Evolutionary conservation across 2,797 vertebrate genomes (phyloP), one percentile per base, ranked within the genome.

Genomic region (Sebastiscus albofasciatus): DNA sequence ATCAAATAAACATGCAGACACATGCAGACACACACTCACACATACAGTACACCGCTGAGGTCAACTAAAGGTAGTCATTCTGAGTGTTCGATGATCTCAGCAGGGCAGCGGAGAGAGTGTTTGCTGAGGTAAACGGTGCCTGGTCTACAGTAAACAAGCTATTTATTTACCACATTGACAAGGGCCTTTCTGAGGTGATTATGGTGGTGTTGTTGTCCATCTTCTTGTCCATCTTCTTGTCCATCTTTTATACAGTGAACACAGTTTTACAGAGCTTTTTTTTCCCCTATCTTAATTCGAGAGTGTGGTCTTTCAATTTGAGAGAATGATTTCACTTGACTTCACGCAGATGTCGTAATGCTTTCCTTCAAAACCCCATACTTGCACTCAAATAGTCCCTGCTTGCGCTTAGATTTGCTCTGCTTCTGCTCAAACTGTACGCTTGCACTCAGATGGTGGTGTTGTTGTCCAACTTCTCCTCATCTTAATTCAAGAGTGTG

Each of bases 81-180:
- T 6, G 27, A 76, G 16, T 2, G 29, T 56, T 83, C 58, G 67
- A 13, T 55, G 60, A 72, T 72, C 72, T 74, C 77, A 64, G 84
- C 55, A 39, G 70, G 60, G 60, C 49, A n/a, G 67, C 46, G 54
- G 49, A 22, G 36, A 20, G 22, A 20, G 65, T 7, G 36, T 62
- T 84, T 24, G 29, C 29, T 20, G 60, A 71, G 46, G 5, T 62
- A 64, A 70, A 36, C 24, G 56, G 36, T 16, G 18, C 26, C 46
- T 31, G 64, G 34, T 70, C 60, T 26, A 4, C 61, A 61, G 22
- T 27, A 52, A 36, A 67, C 61, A 83, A 61, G 24, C 31, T 36
- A 56, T 73, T 77, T 27, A 62, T 71, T 81, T 24, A 64, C 39
- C 39, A 42, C 33, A 29, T 12, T 56, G 52, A 64, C 46, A 61